These are phyloP conservation scores for Metalampra italica DNA, from an alignment of 2,888 invertebrate species.

Conservation along the genomic window DNA sequence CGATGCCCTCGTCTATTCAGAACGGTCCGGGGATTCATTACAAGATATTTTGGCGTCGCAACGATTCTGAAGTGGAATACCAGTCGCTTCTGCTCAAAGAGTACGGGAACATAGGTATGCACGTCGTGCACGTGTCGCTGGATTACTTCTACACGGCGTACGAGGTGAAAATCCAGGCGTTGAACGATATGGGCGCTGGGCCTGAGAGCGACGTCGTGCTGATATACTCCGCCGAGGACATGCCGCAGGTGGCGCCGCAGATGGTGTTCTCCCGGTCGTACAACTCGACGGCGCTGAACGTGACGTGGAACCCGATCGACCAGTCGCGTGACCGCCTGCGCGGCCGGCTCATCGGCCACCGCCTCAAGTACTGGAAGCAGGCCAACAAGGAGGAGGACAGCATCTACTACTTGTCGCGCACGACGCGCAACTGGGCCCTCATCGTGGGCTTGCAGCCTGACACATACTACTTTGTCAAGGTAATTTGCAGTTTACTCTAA, in stretches of 20 bases:
- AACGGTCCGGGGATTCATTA: slow-evolving; percentile 95
- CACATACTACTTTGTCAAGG: slow-evolving; percentile 95
- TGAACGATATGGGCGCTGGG: slow-evolving; percentile 89
- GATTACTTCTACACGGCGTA: slow-evolving; percentile 90
- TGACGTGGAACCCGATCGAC: slow-evolving; percentile 93
- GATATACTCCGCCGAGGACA: slow-evolving; percentile 93
- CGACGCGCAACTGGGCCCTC: slow-evolving; percentile 90
- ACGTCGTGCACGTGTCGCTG: slow-evolving; percentile 86
- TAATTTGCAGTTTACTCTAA: too few species aligned
- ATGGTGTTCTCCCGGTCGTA: slow-evolving; percentile 86
- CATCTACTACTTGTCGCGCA: slow-evolving; percentile 91
- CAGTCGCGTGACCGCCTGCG: slow-evolving; percentile 90
- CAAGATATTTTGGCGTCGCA: slow-evolving; percentile 91
- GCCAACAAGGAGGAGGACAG: slow-evolving; percentile 85
- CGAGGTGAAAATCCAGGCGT: slow-evolving; percentile 90
- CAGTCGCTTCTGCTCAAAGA: slow-evolving; percentile 84
- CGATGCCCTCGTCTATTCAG: slow-evolving; percentile 86
- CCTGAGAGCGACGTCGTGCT: slow-evolving; percentile 87
- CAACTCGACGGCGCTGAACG: slow-evolving; percentile 95
- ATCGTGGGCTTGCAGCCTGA: slow-evolving; percentile 96
- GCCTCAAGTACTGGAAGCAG: slow-evolving; percentile 95
- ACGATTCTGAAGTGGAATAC: slow-evolving; percentile 85
- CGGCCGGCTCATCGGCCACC: slow-evolving; percentile 94
- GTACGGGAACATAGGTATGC: slow-evolving; percentile 86
- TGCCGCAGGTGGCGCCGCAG: slow-evolving; percentile 94